Percentiles rank a stretch among this genome's conserved stretches.
Evolutionary conservation across 2,797 vertebrate species (phyloP).

Genomic region (Bradypodion ventrale): DNA sequence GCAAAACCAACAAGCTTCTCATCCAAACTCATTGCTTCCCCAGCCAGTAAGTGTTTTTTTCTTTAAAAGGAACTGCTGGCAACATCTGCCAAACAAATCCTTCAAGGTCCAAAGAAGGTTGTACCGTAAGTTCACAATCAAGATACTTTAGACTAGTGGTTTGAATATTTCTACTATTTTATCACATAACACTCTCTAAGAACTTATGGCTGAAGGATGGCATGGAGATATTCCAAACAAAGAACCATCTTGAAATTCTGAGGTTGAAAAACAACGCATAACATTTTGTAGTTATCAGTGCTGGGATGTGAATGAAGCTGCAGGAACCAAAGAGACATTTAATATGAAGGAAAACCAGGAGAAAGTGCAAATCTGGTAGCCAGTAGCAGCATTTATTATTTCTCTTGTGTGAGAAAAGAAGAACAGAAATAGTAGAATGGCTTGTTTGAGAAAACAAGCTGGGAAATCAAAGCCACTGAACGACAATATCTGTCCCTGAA

Average conservation of each 20-base stretch:
- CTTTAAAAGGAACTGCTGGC: background rate
- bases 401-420: conserved; percentile 1
- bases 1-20: background rate
- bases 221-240: background rate
- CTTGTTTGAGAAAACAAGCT: background rate
- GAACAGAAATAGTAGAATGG: background rate
- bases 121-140: too few relatives aligned
- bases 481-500: background rate
- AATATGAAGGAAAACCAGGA: background rate
- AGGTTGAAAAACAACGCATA: background rate
- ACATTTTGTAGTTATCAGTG: background rate
- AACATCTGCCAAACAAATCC: background rate
- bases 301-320: background rate
- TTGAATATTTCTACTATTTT: too few relatives aligned
- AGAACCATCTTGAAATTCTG: background rate
- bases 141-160: too few relatives aligned
- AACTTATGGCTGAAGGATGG: too few relatives aligned
- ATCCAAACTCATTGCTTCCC: too few relatives aligned
- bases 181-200: too few relatives aligned
- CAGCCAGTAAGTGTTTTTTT: too few relatives aligned
- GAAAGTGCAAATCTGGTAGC: background rate
- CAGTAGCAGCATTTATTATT: conserved; percentile 8
- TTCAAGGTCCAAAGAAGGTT: background rate
- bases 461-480: conserved; percentile 9
- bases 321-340: background rate